These are phyloP conservation scores for Cryptophagus acutangulus DNA, from an alignment of 2,888 invertebrate genomes.

Conservation along the genomic window DNA sequence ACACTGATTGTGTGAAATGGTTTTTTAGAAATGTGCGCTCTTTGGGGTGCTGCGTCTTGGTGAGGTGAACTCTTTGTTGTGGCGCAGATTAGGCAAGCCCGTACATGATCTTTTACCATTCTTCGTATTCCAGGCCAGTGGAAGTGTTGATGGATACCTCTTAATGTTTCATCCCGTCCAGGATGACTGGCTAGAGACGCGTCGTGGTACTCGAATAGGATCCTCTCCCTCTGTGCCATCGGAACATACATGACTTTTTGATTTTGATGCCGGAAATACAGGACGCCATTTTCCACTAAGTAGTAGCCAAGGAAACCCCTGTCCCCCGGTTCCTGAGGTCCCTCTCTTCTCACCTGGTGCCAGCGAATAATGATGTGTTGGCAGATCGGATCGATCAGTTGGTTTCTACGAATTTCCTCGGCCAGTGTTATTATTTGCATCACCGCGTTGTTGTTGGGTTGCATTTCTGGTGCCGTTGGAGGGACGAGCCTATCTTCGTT, in stretches of 20 bases:
- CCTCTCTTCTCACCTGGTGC: background rate
- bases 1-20: too few species aligned
- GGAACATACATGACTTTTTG: conserved; percentile 4
- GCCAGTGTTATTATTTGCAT: background rate
- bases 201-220: conserved; percentile 15
- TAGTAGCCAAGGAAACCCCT: background rate
- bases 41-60: conserved; percentile 6
- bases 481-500: too few species aligned
- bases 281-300: background rate
- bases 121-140: conserved; percentile 27
- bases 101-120: conserved; percentile 11
- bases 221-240: background rate
- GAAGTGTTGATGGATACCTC: conserved; percentile 21
- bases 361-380: background rate
- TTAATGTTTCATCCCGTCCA: conserved; percentile 23
- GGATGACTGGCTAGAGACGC: conserved; percentile 20
- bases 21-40: background rate
- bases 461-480: background rate
- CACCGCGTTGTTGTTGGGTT: background rate
- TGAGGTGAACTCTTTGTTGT: conserved; percentile 4
- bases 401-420: background rate
- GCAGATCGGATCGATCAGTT: background rate
- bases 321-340: background rate
- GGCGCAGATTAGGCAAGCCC: conserved; percentile 9
- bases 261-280: background rate